Evolutionary conservation across 64 coral and sea anemone genomes (phyloP), one percentile per base, ranked within the genome.

Genomic region (Dendronephthya gigantea): DNA sequence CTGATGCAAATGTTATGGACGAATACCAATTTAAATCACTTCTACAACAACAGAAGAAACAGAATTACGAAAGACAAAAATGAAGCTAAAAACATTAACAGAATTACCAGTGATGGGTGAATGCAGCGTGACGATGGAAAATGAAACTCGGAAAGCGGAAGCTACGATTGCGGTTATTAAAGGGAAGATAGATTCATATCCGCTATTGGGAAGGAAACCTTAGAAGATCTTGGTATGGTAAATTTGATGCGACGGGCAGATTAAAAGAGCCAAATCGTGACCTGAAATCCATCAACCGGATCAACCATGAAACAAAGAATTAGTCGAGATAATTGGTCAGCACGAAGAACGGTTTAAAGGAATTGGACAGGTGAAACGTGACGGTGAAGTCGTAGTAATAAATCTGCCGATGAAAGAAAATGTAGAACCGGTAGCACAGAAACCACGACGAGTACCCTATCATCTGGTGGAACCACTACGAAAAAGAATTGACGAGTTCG

Each of bases 21-120:
- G n/a, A n/a, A n/a, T n/a, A n/a, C n/a, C 89, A 90, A 31, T 90
- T 90, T 40, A 51, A 82, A 37, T 36, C 15, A 79, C 72, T 79
- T 9, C 30, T 35, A 79, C 31, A 40, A 22, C 35, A 40, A 68
- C 27, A n/a, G 22, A 14, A 68, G 85, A 68, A 37, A 27, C 12
- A 69, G 85, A 86, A n/a, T 36, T 62, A 62, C 25, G 55, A 29
- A 10, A 79, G 29, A 79, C 72, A 9, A 79, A 79, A 19, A 79
- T 39, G 6, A 79, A 79, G 32, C 36, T 79, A 29, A 79, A 79
- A 15, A 79, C 72, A 15, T 34, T 79, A 17, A 79, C 25, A 79
- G 72, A 79, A 19, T 34, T 79, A 1, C 30, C 72, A 3, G 72
- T 79, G 32, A 34, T 79, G 2, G 72, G 72, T 0, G 11, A 79